Evolutionary conservation across 2,797 vertebrate genomes (phyloP).

Genomic region (Acropternis orthonyx): DNA sequence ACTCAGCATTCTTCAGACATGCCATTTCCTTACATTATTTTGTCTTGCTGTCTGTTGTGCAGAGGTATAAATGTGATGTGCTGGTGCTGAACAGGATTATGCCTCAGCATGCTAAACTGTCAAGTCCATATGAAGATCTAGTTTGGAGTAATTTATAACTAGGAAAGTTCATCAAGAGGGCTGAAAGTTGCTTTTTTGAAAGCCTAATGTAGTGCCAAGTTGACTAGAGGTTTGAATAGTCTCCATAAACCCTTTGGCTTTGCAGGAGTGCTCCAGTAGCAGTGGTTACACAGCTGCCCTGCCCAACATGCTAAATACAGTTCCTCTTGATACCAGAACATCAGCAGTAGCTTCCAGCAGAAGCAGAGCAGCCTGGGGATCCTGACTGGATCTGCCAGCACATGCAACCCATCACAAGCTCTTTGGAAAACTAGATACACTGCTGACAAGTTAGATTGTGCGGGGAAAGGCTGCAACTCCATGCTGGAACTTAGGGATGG

Average conservation of each 20-base stretch:
- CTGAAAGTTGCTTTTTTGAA: neutral
- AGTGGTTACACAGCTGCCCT: neutral
- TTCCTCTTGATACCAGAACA: neutral
- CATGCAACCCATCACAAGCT: neutral
- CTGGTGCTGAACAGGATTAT: neutral
- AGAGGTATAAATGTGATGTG: neutral
- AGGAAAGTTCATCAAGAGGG: neutral
- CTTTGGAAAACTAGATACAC: neutral
- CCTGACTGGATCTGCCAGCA: neutral
- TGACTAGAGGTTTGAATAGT: neutral
- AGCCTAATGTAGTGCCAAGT: neutral
- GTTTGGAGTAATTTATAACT: neutral
- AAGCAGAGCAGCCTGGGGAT: neutral
- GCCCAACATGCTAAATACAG: rapidly evolving
- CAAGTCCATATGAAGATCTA: neutral
- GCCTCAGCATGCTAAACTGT: neutral
- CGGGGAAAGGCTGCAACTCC: neutral
- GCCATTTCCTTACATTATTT: neutral
- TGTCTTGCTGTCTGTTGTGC: neutral
- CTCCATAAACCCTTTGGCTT: neutral
- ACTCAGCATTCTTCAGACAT: neutral
- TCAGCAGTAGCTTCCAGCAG: neutral
- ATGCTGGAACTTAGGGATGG: neutral
- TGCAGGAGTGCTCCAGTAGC: neutral
- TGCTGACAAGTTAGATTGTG: neutral